Percentiles rank a stretch among this genome's conserved stretches.
phyloP scores from a whole-genome alignment of 2,797 vertebrate genomes.

The Alexandromys oeconomus region DNA sequence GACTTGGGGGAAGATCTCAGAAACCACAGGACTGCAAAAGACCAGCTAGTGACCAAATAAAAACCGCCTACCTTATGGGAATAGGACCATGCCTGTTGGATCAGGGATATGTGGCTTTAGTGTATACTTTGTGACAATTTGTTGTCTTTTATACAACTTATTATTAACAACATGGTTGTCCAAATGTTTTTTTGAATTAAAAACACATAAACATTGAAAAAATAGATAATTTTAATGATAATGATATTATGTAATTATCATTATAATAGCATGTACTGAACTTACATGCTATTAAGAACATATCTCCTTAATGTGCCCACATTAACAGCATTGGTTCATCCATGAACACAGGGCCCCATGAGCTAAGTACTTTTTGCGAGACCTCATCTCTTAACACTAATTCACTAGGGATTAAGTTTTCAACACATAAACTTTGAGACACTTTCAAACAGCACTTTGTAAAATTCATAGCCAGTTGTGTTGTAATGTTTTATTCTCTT shows the following conservation, averaged over 20 bases:
- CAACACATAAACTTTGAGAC: not conserved
- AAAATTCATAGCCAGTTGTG: not conserved
- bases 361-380: not conserved
- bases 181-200: not conserved
- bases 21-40: not conserved
- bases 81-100: too few relatives aligned
- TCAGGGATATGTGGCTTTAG: not conserved
- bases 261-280: not conserved
- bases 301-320: rapidly evolving
- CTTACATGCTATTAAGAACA: not conserved
- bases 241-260: too few relatives aligned
- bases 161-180: not conserved
- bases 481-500: not conserved
- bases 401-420: not conserved
- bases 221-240: not conserved
- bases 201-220: not conserved
- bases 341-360: not conserved
- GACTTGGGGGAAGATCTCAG: not conserved
- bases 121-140: not conserved
- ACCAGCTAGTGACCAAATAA: not conserved
- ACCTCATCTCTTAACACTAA: not conserved
- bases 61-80: not conserved
- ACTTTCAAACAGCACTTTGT: not conserved
- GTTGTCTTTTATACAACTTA: not conserved
- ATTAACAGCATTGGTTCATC: not conserved